Conservation (phyloP, 2,888 invertebrate genomes). For the Pammene fasciana region DNA sequence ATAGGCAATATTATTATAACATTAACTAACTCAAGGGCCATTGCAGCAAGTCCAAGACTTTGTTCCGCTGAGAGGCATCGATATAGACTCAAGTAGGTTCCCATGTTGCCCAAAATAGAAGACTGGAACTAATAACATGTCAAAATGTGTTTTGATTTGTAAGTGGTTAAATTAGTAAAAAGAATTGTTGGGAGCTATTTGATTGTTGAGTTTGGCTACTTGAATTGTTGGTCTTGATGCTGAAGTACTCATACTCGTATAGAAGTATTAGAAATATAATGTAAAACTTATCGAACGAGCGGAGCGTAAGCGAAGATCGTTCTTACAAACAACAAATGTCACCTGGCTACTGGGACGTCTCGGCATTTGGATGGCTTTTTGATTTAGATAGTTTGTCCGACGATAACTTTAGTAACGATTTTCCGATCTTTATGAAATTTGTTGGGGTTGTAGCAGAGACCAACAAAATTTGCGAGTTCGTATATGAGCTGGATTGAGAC, state of each 20-base stretch:
- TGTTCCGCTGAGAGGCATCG: constrained; percentile 34
- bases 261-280: too few relatives aligned
- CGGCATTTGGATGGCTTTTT: too few relatives aligned
- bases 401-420: too few relatives aligned
- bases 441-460: too few relatives aligned
- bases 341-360: too few relatives aligned
- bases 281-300: too few relatives aligned
- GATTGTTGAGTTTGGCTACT: neutral
- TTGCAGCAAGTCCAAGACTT: constrained; percentile 46
- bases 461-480: too few relatives aligned
- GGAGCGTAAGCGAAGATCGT: too few relatives aligned
- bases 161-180: constrained; percentile 23
- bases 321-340: too few relatives aligned
- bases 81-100: constrained; percentile 59
- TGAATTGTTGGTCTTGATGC: neutral
- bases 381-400: too few relatives aligned
- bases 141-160: constrained; percentile 35
- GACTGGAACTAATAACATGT: constrained; percentile 35
- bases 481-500: too few relatives aligned
- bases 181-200: constrained; percentile 14
- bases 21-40: constrained; percentile 46
- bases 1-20: constrained; percentile 49
- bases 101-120: constrained; percentile 61
- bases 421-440: too few relatives aligned
- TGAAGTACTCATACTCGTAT: neutral